Base-by-base conservation (phyloP, 2,797 vertebrate genomes). In the Ateles fusciceps region DNA sequence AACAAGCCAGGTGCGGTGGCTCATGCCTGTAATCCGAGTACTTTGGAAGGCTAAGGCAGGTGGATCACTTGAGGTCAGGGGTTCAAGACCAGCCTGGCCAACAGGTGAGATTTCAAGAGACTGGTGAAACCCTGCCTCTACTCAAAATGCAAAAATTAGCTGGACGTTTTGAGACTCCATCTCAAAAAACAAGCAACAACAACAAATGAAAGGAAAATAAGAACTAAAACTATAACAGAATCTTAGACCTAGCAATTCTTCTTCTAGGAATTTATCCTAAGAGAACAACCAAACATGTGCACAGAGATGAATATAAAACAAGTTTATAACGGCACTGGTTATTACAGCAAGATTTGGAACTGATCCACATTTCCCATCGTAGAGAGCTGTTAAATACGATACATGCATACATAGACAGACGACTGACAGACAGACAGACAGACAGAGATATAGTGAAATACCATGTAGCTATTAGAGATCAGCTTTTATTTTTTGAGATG, bases 161-260 rank as follows among this genome's bases (percentile, higher is more conserved):
- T 28, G 46, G 46, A 12, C 12, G 46, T 48, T 48, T 48, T 48
- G 13, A 44, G 39, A 75, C 24, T 26, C 24, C n/a, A 0, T 75
- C 74, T 76, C 42, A 42, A 59, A 30, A 46, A 46, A 76, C 44
- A 7, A 76, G 15, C 79, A 12, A n/a, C 28, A 6, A 89, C 7
- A 92, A 81, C 4, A 68, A 89, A 96, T 30, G 68, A 83, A 89
- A 94, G 42, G 68, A 83, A 89, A 93, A n/a, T 11, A 44, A 71
- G 24, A 79, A 61, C 24, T 75, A 87, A 84, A 78, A 13, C 84
- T 28, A 72, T 28, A 87, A 84, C 0, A 36, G 55, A 91, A 52
- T 46, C 55, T 95, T 46, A 42, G 33, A 90, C 7, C 36, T 10
- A 86, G 59, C 15, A 36, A 44, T 91, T 86, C 46, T 88, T 84